Evolutionary conservation across 2,113 vertebrate species (phyloP), one percentile per base, ranked within the genome.

Genomic region (Xiphophorus hellerii): DNA sequence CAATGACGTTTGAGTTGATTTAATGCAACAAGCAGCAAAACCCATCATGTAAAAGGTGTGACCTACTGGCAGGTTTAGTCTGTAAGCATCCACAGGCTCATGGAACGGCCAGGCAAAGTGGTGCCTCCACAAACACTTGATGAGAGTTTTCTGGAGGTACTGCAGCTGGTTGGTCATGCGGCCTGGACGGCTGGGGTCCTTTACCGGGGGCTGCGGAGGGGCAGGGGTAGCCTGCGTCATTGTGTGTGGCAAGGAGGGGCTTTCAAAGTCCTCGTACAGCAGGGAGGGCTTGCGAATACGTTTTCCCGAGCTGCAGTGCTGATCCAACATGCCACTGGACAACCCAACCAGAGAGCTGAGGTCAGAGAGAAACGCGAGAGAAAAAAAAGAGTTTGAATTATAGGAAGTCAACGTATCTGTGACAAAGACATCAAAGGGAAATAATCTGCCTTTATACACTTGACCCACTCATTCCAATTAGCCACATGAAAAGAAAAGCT

Each of bases 71-170:
- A 98, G 90, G 33, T 95, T 96, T 65, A 98, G 93, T 82, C 96
- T 96, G 79, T 94, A 93, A 0, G 96, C 95, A 7, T 98, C 97
- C 76, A 98, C 97, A 0, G 97, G 97, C 64, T 97, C 96, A 14
- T 96, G 95, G 69, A 98, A 98, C 0, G 97, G 97, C 97, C 97
- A 98, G 0, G 97, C 96, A 9, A 98, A 98, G 84, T 98, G 96
- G 60, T 98, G 97, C 44, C 97, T 96, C 97, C 96, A 98, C 14
- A 98, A 89, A 1, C 92, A 96, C 80, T 97, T 97, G 88, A 96
- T 94, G 71, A 98, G 93, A 78, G 96, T 96, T 71, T 96, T 98
- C 91, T 97, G 96, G 71, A 98, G 95, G 73, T 95, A 98, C 84
- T 97, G 97, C 27, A 98, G 93, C 88, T 98, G 97, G 88, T 98